Base-by-base conservation (phyloP, 2,888 invertebrate genomes). In the Ochropleura plecta region DNA sequence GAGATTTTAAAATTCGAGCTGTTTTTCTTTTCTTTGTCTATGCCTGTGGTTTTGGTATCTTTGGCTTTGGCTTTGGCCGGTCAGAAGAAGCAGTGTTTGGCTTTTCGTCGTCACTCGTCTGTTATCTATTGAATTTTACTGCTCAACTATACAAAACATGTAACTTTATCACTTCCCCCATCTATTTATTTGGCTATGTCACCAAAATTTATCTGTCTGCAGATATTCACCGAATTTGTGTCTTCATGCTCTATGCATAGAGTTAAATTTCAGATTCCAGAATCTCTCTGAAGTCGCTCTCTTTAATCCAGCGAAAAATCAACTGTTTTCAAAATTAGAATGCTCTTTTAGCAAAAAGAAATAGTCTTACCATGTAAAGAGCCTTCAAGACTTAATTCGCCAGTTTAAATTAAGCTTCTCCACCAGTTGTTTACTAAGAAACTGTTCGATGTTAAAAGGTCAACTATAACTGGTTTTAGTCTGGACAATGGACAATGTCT, bases 401-500 rank as follows among this genome's bases (percentile, higher is more conserved):
- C 69, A 75, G 8, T 67, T n/a, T 51, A 67, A 49, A 5, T 40
- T 42, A 75, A 79, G 4, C 75, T 49, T 42, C 42, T 16, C 67
- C 59, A 10, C 42, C 12, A 20, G 18, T 79, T 66, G 30, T 55
- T 59, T 63, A 9, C n/a, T 12, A 40, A 51, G 9, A 40, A 20
- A 20, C 6, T 49, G 18, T 69, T 51, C 7, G 1, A 20, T 8
- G 5, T 7, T 40, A 16, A 44, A 12, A 55, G 84, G 7, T 70
- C 82, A 51, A 20, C 3, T 2, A 44, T 8, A 16, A 30, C n/a
- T 83, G 71, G 80, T 48, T 9, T 8, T 0, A 18, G 10, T 14
- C 80, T 63, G 71, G 69, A 82, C 82, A 82, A 82, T 79, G 82
- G 62, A 74, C 80, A 70, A 59, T 71, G 71, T 68, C 42, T 62